Evolutionary conservation across 2,888 invertebrate species (phyloP).

Genomic region (Cyclophora punctaria): DNA sequence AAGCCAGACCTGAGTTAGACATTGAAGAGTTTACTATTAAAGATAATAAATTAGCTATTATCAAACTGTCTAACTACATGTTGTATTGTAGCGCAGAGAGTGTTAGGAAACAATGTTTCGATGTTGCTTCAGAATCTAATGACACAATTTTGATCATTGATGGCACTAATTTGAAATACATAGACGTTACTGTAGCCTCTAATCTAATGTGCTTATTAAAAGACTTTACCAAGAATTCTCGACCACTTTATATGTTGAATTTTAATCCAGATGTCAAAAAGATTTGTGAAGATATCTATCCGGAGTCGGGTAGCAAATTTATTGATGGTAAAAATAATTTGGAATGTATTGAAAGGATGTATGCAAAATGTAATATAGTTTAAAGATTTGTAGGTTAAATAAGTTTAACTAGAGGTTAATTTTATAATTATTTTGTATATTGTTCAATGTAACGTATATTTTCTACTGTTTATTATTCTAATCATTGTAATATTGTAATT

Average conservation of each 20-base stretch:
- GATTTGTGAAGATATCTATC: conserved; percentile 39
- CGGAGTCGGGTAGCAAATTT: conserved; percentile 34
- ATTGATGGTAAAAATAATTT: conserved; percentile 10
- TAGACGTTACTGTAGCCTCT: conserved; percentile 52
- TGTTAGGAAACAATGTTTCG: conserved; percentile 26
- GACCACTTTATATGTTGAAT: conserved; percentile 41
- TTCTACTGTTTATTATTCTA: too few relatives aligned
- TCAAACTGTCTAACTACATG: conserved; percentile 37
- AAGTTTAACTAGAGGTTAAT: not conserved
- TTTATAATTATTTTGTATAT: not conserved
- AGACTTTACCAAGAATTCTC: conserved; percentile 39
- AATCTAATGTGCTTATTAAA: conserved; percentile 46
- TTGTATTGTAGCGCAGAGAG: conserved; percentile 56
- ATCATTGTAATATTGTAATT: too few relatives aligned
- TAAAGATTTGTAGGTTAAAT: too few relatives aligned
- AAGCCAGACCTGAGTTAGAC: conserved; percentile 42
- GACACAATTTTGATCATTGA: conserved; percentile 40
- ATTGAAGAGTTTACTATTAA: conserved; percentile 26
- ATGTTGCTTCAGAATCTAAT: not conserved
- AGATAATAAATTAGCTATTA: conserved; percentile 32
- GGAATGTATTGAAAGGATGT: not conserved
- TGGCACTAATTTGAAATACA: conserved; percentile 37
- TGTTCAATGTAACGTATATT: too few relatives aligned
- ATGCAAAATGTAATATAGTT: not conserved
- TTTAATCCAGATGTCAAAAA: conserved; percentile 37